A percentile compares a stretch with the other conserved stretches of the same genome.
Evolutionary conservation across 2,888 invertebrate genomes (phyloP).

Genomic region (Epiblema foenella): DNA sequence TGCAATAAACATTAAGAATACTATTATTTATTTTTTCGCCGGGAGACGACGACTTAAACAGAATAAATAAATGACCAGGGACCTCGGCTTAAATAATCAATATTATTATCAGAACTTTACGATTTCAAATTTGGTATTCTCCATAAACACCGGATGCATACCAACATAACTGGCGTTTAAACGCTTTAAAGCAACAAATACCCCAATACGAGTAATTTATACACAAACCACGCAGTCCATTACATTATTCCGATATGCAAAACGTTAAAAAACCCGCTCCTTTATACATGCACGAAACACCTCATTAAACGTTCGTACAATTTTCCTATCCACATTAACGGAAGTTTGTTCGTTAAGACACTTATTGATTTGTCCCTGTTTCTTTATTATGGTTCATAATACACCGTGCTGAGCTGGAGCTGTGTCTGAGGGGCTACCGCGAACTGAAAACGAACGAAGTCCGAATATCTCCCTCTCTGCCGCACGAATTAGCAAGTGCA

Average conservation of each 20-base stretch:
- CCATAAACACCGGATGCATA: conserved; percentile 65
- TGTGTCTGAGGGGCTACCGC: no score
- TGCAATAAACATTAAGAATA: no score
- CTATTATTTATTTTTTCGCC: no score
- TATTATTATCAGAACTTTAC: conserved; percentile 23
- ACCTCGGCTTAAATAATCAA: no score
- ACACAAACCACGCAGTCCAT: conserved; percentile 59
- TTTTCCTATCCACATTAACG: conserved; percentile 52
- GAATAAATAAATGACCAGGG: no score
- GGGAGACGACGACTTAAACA: no score
- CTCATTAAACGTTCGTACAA: conserved; percentile 73
- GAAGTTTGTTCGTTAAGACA: conserved; percentile 30
- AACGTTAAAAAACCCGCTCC: conserved; percentile 54
- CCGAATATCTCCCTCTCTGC: no score
- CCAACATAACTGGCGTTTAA: conserved; percentile 59
- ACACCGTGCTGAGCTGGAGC: no score
- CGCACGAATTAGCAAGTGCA: no score
- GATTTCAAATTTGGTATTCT: conserved; percentile 64
- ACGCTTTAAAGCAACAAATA: conserved; percentile 70
- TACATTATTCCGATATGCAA: conserved; percentile 60
- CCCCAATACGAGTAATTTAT: conserved; percentile 67
- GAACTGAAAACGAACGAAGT: no score
- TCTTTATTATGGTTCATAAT: background rate
- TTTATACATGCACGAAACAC: conserved; percentile 69
- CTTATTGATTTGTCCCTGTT: conserved; percentile 13